Percentiles rank a stretch among this genome's conserved stretches.
phyloP scores from a whole-genome alignment of 2,113 vertebrate genomes.

The Chionis minor region DNA sequence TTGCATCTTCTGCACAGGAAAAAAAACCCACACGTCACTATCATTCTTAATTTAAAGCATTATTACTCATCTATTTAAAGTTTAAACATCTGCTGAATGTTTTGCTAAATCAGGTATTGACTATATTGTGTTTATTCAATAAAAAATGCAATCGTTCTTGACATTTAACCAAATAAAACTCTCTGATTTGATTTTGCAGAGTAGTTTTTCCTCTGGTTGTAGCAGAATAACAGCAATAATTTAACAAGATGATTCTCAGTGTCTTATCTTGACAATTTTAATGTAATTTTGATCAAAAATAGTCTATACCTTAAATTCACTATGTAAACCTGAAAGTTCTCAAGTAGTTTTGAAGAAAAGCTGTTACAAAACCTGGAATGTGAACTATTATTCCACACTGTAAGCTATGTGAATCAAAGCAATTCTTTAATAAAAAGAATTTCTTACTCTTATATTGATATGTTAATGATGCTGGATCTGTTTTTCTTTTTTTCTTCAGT shows the following conservation, averaged over 20 bases:
- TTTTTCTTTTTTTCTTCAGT: background rate
- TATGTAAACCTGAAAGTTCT: background rate
- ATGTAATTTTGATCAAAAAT: background rate
- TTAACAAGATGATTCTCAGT: background rate
- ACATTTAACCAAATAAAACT: background rate
- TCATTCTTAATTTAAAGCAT: background rate
- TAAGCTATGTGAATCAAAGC: background rate
- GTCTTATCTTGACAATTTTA: background rate
- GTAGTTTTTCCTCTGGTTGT: background rate
- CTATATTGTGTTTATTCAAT: background rate
- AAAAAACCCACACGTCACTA: accelerated
- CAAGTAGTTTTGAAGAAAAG: background rate
- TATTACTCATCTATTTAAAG: background rate
- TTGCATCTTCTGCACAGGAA: background rate
- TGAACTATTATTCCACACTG: background rate
- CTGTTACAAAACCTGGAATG: background rate
- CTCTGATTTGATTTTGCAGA: background rate
- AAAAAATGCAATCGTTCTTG: background rate
- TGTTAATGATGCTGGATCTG: background rate
- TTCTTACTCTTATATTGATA: background rate
- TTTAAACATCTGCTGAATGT: background rate
- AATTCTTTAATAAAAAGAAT: background rate
- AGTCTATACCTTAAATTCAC: background rate
- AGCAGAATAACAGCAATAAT: background rate
- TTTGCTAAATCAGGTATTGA: background rate